A percentile compares a stretch with the other conserved stretches of the same genome.
phyloP scores from a whole-genome alignment of 1,140 invertebrate species.

The Proctacanthus coquilletti region DNA sequence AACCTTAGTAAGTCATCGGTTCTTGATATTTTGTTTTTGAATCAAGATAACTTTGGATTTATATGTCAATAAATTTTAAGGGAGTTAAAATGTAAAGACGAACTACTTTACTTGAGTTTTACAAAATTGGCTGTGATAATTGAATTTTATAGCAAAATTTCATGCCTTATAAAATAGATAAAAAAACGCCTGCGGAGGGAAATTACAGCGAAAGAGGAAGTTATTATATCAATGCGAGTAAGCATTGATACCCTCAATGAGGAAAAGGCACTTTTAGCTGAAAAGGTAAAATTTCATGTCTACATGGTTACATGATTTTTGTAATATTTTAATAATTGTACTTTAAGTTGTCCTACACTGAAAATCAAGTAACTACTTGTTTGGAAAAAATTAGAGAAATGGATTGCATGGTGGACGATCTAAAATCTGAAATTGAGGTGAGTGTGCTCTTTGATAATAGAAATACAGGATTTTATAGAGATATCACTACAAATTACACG shows the following conservation, averaged over 20 bases:
- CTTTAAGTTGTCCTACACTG: conserved; percentile 10
- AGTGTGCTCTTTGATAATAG: not conserved
- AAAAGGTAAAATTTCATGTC: conserved; percentile 5
- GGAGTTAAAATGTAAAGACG: too few species aligned
- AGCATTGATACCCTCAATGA: conserved; percentile 4
- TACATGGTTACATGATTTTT: not conserved
- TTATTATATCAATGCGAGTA: conserved; percentile 5
- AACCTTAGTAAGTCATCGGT: too few species aligned
- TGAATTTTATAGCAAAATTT: too few species aligned
- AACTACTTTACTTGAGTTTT: too few species aligned
- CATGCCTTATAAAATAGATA: too few species aligned
- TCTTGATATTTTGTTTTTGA: too few species aligned
- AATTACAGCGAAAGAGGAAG: conserved; percentile 7
- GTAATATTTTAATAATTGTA: not conserved
- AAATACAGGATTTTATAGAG: too few species aligned
- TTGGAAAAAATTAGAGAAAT: conserved; percentile 12
- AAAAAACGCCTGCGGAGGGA: conserved; percentile 8
- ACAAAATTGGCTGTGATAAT: too few species aligned
- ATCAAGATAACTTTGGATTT: too few species aligned
- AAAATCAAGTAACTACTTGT: conserved; percentile 11
- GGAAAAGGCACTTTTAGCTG: conserved; percentile 7
- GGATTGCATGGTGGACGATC: conserved; percentile 9
- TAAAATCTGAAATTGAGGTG: not conserved
- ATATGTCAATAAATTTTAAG: too few species aligned
- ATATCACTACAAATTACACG: too few species aligned